Base-by-base conservation (phyloP, 2,888 invertebrate genomes). In the Odontocolon sp. region DNA sequence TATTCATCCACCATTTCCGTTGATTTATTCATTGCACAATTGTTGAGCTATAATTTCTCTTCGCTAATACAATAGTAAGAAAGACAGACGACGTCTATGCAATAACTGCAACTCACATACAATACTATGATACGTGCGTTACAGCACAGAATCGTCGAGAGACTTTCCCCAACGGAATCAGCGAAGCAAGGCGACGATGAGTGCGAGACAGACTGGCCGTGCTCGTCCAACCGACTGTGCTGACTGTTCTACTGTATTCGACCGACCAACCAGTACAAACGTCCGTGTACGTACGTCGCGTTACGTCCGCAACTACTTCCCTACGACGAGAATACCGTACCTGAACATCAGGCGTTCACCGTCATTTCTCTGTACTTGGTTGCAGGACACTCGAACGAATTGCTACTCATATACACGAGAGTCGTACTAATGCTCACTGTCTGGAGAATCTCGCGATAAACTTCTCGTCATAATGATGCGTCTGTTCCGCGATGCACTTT, bases 161-260 rank as follows among this genome's bases (percentile, higher is more conserved):
- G 78, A 87, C 87, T 87, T 87, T 87, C 86, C 78, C 85, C 80
- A 71, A 79, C 81, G 74, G 80, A 80, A 81, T 83, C 85, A 86
- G 80, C 84, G 80, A 79, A 85, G 80, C 84, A 83, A 81, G 80
- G 78, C 84, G 81, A 82, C 78, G 84, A 78, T 78, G 78, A 72
- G 71, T 59, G 59, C 69, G 23, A 45, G 54, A 16, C 76, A 52
- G 52, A 31, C 23, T 50, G 59, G 45, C 52, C 54, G 64, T 26
- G 56, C 18, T 42, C 33, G n/a, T 36, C 31, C 56, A 38, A 31
- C 28, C 56, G 21, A 31, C 33, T 18, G 8, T 45, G 36, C 23
- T 18, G 23, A 54, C 42, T 28, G 28, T 57, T n/a, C 50, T 64
- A 40, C 28, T 26, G 11, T 42, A 16, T 18, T 47, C 61, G 56